A percentile compares a stretch with the other conserved stretches of the same genome.
Evolutionary conservation across 2,888 invertebrate species (phyloP).

Genomic region (Priocnemis perturbator): DNA sequence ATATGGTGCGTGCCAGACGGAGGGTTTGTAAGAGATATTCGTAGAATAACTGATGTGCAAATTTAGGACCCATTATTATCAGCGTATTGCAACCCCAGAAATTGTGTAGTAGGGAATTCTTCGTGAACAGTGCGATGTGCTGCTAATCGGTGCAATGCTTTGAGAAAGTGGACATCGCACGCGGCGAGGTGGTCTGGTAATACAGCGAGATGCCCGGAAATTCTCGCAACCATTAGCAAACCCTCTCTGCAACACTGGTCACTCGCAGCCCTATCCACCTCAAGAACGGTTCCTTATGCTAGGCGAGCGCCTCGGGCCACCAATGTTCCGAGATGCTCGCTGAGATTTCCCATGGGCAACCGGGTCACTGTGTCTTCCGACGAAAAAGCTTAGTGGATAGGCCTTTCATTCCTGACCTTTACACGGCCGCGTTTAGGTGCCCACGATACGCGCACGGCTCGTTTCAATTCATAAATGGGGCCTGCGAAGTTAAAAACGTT

Average conservation of each 20-base stretch:
- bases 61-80: too few relatives aligned
- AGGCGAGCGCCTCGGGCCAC: constrained; percentile 25
- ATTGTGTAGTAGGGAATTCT: too few relatives aligned
- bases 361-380: constrained; percentile 31
- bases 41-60: too few relatives aligned
- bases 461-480: background rate
- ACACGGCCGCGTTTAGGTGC: background rate
- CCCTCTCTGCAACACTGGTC: constrained; percentile 33
- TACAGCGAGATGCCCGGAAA: constrained; percentile 24
- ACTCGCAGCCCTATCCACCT: constrained; percentile 32
- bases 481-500: too few relatives aligned
- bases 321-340: constrained; percentile 30
- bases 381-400: constrained; percentile 30
- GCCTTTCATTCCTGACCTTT: constrained; percentile 40
- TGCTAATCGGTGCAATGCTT: too few relatives aligned
- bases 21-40: too few relatives aligned
- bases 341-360: constrained; percentile 53
- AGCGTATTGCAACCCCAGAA: too few relatives aligned
- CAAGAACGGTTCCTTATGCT: constrained; percentile 40
- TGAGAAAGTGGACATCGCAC: too few relatives aligned
- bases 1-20: too few relatives aligned
- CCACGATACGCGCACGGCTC: background rate
- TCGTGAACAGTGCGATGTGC: too few relatives aligned
- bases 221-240: constrained; percentile 47
- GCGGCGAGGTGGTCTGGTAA: too few relatives aligned